Base-by-base conservation (phyloP, 2,113 vertebrate species). In the Hyla sarda region DNA sequence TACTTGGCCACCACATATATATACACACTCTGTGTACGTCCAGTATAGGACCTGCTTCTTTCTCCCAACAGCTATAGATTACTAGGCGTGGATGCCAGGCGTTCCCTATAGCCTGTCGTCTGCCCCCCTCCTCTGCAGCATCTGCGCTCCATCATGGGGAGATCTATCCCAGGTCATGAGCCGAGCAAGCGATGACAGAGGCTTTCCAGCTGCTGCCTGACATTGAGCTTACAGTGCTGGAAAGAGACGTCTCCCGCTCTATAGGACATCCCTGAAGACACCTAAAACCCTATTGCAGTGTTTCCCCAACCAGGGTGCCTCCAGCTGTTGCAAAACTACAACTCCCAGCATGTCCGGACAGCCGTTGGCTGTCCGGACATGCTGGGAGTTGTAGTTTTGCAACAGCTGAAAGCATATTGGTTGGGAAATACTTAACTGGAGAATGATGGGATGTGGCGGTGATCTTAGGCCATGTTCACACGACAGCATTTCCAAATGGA, bases 181-280 rank as follows among this genome's bases (percentile, higher is more conserved):
- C 16, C 25, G 37, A 80, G 62, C 48, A 41, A 28, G 50, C 0
- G 76, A 41, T 74, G 69, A 65, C 5, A 17, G 82, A 84, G 13
- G 45, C 58, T 65, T 84, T 37, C 82, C 82, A 84, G 87, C 87
- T 88, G 87, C 47, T 34, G 5, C 34, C 75, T 83, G 80, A 34
- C 87, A 25, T 8, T 67, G 34, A 5, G 23, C 28, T 30, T 45
- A 62, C 48, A 50, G 82, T 62, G 81, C 74, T 60, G 81, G 50
- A 79, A 28, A 72, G 86, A 56, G 86, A 83, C 32, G 28, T 77
- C 81, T 21, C 86, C 65, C 12, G 16, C 41, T 4, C 32, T 37
- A 21, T 34, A 58, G 11, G 10, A 60, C 19, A 17, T 14, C 54
- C 54, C 41, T 8, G 41, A 41, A 41, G 41, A 41, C n/a, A n/a